Percentiles rank a stretch among this genome's conserved stretches.
Conservation (phyloP, 2,113 vertebrate species). For the Trachemys scripta region DNA sequence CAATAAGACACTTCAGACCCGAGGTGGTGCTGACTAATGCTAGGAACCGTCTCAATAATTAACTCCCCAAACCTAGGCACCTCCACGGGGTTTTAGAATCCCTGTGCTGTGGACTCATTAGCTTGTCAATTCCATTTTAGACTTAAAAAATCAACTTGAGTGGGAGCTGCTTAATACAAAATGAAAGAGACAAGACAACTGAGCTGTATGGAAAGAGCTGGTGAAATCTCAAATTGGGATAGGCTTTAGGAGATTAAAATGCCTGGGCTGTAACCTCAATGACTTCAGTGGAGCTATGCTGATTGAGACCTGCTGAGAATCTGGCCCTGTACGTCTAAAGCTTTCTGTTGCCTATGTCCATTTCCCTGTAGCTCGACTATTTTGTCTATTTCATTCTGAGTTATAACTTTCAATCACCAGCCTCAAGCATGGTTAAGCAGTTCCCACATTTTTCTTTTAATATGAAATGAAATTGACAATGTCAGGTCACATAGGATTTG, state of each 20-base stretch:
- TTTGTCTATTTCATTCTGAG: not conserved
- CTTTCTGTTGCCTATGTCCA: accelerated
- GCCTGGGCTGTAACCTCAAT: not conserved
- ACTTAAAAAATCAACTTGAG: not conserved
- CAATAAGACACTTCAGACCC: no score
- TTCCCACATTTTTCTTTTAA: not conserved
- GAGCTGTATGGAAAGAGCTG: not conserved
- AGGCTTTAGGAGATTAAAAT: not conserved
- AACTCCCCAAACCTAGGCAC: not conserved
- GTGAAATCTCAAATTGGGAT: not conserved
- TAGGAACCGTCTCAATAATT: not conserved
- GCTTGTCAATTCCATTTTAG: not conserved
- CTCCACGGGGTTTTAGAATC: not conserved
- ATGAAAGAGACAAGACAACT: not conserved
- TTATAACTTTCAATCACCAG: not conserved
- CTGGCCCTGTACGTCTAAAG: not conserved
- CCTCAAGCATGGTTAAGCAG: not conserved
- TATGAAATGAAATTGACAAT: not conserved
- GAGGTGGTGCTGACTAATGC: not conserved
- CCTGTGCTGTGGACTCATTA: not conserved
- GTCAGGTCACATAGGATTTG: not conserved
- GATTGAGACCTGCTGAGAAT: not conserved
- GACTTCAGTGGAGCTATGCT: not conserved
- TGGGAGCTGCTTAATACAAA: not conserved
- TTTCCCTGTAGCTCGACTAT: not conserved